A percentile compares a stretch with the other conserved stretches of the same genome.
These are phyloP conservation scores for Platanista minor DNA, from an alignment of 2,113 vertebrate genomes.

Conservation along the genomic window DNA sequence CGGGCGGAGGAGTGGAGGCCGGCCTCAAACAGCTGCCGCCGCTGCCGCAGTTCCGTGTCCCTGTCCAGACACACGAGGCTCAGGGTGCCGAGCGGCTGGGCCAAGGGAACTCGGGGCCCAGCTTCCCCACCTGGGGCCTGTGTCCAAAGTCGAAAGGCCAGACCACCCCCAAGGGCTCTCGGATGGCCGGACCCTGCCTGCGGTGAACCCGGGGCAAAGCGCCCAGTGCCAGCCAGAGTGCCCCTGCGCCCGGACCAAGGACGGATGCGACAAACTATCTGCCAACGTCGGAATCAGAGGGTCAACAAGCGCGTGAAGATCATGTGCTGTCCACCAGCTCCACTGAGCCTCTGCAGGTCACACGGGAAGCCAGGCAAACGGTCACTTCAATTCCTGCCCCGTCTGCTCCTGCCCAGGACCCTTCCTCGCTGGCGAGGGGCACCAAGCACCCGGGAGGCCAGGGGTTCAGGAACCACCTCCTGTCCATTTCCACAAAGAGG, in stretches of 20 bases:
- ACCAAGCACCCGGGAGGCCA: neutral
- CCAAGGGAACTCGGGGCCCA: too few species aligned
- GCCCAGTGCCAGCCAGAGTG: accelerated
- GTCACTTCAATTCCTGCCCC: neutral
- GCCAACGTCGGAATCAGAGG: conserved; percentile 75
- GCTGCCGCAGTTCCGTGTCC: conserved; percentile 97
- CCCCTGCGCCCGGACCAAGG: neutral
- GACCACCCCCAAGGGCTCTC: neutral
- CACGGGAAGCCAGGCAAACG: too few species aligned
- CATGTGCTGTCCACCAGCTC: conserved; percentile 33
- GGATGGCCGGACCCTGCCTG: neutral
- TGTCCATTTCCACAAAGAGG: neutral
- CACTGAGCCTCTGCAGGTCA: conserved; percentile 47
- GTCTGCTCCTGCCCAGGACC: too few species aligned
- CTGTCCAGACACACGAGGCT: conserved; percentile 70
- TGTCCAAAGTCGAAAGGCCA: neutral
- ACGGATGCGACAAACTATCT: conserved; percentile 64
- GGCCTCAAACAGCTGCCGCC: conserved; percentile 93
- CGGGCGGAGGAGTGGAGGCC: conserved; percentile 95
- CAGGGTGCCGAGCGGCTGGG: neutral
- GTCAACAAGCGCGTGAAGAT: conserved; percentile 63
- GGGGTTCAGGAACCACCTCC: neutral
- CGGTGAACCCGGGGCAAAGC: accelerated
- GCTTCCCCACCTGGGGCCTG: too few species aligned
- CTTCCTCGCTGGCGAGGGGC: accelerated